Base-by-base conservation (phyloP, 2,888 invertebrate species). In the Plebejus argus region DNA sequence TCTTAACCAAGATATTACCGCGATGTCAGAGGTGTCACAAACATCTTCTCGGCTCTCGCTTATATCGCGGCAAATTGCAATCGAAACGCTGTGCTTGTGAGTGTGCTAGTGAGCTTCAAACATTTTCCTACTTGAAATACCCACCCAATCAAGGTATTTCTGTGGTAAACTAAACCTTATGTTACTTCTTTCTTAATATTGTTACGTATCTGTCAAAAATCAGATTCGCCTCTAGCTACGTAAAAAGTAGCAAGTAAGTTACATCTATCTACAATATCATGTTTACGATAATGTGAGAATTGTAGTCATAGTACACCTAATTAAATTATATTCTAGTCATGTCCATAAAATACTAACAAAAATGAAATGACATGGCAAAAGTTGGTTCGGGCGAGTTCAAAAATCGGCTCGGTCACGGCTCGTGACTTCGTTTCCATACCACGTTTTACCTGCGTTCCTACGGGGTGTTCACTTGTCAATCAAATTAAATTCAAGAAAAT, bases 381-480 rank as follows among this genome's bases (percentile, higher is more conserved):
- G 66, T 28, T 28, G 66, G 23, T 66, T 66, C 66, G 66, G 66
- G 66, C 66, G 66, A 66, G 66, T 66, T 66, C 66, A 66, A 66
- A 66, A 66, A 28, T 66, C 66, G 66, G 66, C 28, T 28, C 28
- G 66, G 66, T 66, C 66, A 66, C 66, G 66, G 28, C 28, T 66
- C 66, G 28, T 66, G 66, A 6, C 28, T 66, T 28, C 20, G 23
- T 61, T 66, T 28, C 66, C 28, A 66, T 66, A 28, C 1, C 23
- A 66, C 66, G 28, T 33, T 28, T 5, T 66, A 66, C 66, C 66
- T 28, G 28, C 5, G 28, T 15, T 1, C 3, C 66, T 28, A 15
- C 5, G 15, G 15, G 15, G 28, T 33, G 15, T 66, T 66, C 33
- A 61, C 23, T 23, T 61, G 61, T 20, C 18, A 28, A 33, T 66